phyloP scores from a whole-genome alignment of 64 coral and sea anemone species.

The Catalaphyllia jardinei region DNA sequence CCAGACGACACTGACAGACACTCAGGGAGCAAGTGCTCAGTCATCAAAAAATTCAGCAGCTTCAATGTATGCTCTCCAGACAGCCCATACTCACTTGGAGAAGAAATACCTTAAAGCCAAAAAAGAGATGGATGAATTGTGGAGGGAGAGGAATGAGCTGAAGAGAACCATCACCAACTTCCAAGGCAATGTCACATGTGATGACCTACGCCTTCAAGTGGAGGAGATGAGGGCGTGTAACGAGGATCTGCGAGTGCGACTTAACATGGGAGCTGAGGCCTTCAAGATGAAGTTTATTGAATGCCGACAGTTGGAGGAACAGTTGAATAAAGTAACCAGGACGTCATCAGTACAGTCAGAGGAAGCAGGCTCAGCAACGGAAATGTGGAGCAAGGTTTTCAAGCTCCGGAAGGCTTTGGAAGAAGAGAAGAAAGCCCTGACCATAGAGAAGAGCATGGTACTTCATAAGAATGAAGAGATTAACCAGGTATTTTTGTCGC shows the following conservation, averaged over 20 bases:
- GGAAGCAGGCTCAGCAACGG: neutral
- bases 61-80: conserved; percentile 93
- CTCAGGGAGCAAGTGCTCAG: conserved; percentile 58
- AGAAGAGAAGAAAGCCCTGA: conserved; percentile 43
- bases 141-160: conserved; percentile 87
- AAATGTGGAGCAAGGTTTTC: neutral
- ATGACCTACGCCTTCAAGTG: conserved; percentile 85
- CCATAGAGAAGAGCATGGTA: conserved; percentile 6
- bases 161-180: conserved; percentile 73
- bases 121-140: conserved; percentile 81
- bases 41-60: conserved; percentile 81
- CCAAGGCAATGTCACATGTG: conserved; percentile 67
- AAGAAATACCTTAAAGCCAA: conserved; percentile 89
- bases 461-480: conserved; percentile 39
- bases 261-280: conserved; percentile 97
- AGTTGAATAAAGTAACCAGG: conserved; percentile 75
- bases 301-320: conserved; percentile 66
- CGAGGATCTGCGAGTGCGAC: conserved; percentile 86
- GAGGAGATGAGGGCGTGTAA: conserved; percentile 87
- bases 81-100: conserved; percentile 84
- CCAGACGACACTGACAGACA: conserved; percentile 66
- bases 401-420: conserved; percentile 44
- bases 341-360: conserved; percentile 27
- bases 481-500: conserved; percentile 21
- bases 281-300: conserved; percentile 96